Base-by-base conservation (phyloP, 2,888 invertebrate genomes). In the Caenorhabditis sp. region DNA sequence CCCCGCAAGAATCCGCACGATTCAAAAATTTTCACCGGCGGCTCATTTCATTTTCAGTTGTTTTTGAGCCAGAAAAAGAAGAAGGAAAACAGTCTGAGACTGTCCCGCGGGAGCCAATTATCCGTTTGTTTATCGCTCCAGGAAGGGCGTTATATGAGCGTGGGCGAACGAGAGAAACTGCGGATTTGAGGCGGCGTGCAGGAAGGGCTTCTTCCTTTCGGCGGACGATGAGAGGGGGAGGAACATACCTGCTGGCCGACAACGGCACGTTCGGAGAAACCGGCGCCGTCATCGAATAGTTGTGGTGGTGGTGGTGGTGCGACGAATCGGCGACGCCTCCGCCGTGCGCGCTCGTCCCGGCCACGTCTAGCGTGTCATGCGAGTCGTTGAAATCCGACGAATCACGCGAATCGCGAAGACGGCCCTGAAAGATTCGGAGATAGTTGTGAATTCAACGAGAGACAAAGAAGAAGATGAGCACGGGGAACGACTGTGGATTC, bases 261-360 rank as follows among this genome's bases (percentile, higher is more conserved):
- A 82, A 71, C 30, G 82, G 82, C 17, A 82, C 80, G 32, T 61
- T 73, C 41, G 82, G 82, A 20, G 82, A 82, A 15, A 82, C 82
- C 8, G 82, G 82, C 15, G 82, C 82, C 27, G 82, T 82, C 82
- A 82, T 82, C 48, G 82, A 76, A 15, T 78, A 62, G 53, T 71
- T 71, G 48, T 62, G 71, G 45, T 61, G 71, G 41, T 58, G 73
- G 45, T 65, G 73, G 20, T 58, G 52, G 27, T 48, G 27, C 2
- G 53, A 41, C 11, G 43, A 35, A 43, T 59, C 58, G 68, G 41
- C 58, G 68, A 50, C 70, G 59, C 39, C 53, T 22, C 24, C 53
- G 37, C 70, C 70, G 70, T 70, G 70, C 70, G 71, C 27, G 55
- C 71, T 71, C 56, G 71, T 62, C 24, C 61, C 75, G 30, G 58